Percentiles rank a stretch among this genome's conserved stretches.
Conservation (phyloP, 2,113 vertebrate species). For the Pelusios castaneus region DNA sequence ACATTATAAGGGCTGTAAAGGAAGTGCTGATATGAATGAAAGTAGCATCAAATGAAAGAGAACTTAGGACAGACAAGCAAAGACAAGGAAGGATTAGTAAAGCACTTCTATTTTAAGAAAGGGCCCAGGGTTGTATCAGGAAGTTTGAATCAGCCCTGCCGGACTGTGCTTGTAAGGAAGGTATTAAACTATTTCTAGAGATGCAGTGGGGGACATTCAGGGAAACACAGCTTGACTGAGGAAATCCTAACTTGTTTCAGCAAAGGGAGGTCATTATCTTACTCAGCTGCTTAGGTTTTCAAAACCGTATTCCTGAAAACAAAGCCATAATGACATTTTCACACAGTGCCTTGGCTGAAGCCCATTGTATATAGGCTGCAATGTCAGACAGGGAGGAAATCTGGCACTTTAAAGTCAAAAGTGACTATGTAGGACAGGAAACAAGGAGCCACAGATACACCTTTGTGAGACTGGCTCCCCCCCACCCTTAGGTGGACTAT, state of each 20-base stretch:
- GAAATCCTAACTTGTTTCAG: conserved; percentile 3
- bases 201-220: neutral
- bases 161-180: neutral
- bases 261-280: neutral
- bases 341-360: neutral
- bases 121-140: neutral
- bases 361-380: neutral
- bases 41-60: neutral
- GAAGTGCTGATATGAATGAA: neutral
- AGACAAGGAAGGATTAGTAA: neutral
- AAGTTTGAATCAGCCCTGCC: neutral
- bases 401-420: neutral
- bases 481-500: too few species aligned
- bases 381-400: neutral
- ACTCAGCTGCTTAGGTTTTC: fast-evolving
- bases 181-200: conserved; percentile 43
- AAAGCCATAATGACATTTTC: neutral
- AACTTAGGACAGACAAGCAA: neutral
- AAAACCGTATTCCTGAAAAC: neutral
- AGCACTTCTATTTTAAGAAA: neutral
- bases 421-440: neutral
- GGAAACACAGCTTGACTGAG: neutral
- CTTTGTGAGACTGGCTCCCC: neutral
- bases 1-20: neutral
- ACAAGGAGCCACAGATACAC: neutral